Evolutionary conservation across 2,797 vertebrate genomes (phyloP).

Genomic region (Graptemys geographica): DNA sequence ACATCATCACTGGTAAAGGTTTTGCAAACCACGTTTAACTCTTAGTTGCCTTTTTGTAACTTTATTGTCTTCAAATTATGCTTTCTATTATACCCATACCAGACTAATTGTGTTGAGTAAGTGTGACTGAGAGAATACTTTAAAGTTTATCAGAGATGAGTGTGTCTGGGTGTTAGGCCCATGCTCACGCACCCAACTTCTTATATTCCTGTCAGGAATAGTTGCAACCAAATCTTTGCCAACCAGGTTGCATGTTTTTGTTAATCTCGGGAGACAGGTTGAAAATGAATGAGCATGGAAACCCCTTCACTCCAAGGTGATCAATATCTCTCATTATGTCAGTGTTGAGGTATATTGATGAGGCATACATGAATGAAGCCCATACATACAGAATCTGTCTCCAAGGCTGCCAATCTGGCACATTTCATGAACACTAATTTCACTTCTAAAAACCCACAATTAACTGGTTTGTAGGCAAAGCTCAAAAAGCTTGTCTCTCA

Average conservation of each 20-base stretch:
- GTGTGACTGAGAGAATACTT: neutral
- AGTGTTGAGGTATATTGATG: fast-evolving
- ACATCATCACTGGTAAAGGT: conserved; percentile 18
- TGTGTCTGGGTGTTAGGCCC: neutral
- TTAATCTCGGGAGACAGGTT: neutral
- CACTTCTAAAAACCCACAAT: neutral
- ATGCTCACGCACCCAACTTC: neutral
- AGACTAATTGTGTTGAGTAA: neutral
- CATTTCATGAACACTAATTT: neutral
- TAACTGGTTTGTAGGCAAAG: neutral
- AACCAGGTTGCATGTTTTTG: too few relatives aligned
- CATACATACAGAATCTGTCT: neutral
- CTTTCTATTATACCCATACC: neutral
- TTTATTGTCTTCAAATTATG: conserved; percentile 24
- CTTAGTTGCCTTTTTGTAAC: conserved; percentile 8
- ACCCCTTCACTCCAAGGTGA: neutral
- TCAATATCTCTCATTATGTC: neutral
- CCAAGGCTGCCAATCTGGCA: neutral
- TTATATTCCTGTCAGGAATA: neutral
- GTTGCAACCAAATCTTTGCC: neutral
- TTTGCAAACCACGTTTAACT: conserved; percentile 28
- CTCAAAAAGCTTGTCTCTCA: neutral
- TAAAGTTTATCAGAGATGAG: neutral
- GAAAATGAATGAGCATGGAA: neutral
- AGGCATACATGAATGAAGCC: neutral